Conservation (phyloP, 2,797 vertebrate species). For the Tauraco hartlaubi region DNA sequence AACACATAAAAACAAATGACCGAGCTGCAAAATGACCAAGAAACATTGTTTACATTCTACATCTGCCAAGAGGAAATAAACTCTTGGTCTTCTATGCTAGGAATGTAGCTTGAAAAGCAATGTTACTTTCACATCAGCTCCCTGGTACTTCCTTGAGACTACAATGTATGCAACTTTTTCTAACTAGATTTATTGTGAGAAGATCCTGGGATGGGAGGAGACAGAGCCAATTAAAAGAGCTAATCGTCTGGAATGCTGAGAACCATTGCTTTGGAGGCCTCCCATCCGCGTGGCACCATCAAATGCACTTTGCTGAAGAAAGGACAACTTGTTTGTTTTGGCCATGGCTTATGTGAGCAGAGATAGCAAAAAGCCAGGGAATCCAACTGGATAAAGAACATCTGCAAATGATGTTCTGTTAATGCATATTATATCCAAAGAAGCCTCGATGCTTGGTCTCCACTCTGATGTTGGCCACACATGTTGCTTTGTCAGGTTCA, state of each 20-base stretch:
- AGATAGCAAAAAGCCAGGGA: conserved; percentile 24
- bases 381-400: conserved; percentile 47
- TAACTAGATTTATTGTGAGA: conserved; percentile 48
- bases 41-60: conserved; percentile 26
- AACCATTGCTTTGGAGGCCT: conserved; percentile 23
- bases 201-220: conserved; percentile 1
- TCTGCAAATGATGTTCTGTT: conserved; percentile 43
- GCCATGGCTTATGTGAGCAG: conserved; percentile 22
- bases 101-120: conserved; percentile 48
- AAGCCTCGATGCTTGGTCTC: not conserved
- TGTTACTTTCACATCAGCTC: conserved; percentile 38
- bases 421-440: not conserved
- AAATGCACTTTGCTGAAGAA: conserved; percentile 24
- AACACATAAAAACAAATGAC: not conserved
- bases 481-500: not conserved
- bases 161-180: conserved; percentile 2
- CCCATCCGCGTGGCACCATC: not conserved
- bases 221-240: not conserved
- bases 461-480: not conserved
- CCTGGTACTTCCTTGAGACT: not conserved
- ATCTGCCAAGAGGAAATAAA: conserved; percentile 61
- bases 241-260: conserved; percentile 53
- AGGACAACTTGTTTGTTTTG: conserved; percentile 63
- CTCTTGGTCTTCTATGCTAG: conserved; percentile 43
- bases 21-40: not conserved